Evolutionary conservation across 2,113 vertebrate genomes (phyloP), one percentile per base, ranked within the genome.

Genomic region (Ciconia boyciana): DNA sequence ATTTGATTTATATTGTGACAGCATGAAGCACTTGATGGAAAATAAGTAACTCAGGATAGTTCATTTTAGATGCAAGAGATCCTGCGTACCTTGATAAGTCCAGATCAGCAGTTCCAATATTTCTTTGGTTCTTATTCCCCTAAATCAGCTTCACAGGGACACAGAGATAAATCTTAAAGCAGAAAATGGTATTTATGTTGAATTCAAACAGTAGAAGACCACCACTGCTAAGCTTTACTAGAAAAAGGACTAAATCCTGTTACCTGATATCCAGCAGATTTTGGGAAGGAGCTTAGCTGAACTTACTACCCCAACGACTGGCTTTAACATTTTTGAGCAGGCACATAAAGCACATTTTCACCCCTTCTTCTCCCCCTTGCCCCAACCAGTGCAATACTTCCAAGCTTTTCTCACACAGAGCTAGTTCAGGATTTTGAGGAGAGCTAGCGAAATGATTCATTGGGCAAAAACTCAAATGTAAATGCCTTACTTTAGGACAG

Each of bases 251-350:
- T 88, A 68, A 93, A 66, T 72, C 57, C 61, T 87, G 48, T 52
- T 92, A 55, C 70, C 85, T 75, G 86, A 75, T 84, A 94, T 57
- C 65, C 41, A 78, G 34, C 16, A 93, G 74, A 85, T 85, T 89
- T 94, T 82, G 91, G 49, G 43, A 93, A 89, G 49, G 57, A 94
- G 70, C 49, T 93, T 96, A 89, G 26, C 31, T 91, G 80, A 93
- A 79, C 48, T 91, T 64, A 81, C 16, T 82, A 68, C 44, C 49
- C 61, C 69, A 80, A 46, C 34, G 64, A 83, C 43, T 1, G 3
- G n/a, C 43, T 93, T 79, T 41, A 90, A 62, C 9, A 60, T 81
- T 81, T 96, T 60, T 91, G 25, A 89, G 65, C 24, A 51, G 70
- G 18, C 31, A 87, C 26, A 61, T 26, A 71, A 92, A 89, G 10